phyloP scores from a whole-genome alignment of 2,797 vertebrate species.

The Kryptolebias ocellatus region DNA sequence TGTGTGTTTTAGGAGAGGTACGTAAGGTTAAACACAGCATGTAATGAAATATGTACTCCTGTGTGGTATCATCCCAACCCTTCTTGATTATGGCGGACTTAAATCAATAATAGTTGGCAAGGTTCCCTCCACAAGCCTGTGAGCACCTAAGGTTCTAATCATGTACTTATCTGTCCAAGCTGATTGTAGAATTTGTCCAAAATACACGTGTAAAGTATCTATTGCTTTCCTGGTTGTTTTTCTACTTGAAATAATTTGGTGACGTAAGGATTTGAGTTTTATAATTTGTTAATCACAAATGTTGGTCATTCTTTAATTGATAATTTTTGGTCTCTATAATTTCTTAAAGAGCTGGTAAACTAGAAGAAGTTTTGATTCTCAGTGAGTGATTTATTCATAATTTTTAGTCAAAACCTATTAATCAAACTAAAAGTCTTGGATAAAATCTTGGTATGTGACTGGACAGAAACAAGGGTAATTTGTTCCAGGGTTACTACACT shows the following conservation, averaged over 20 bases:
- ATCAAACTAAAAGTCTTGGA: too few relatives aligned
- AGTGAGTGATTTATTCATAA: too few relatives aligned
- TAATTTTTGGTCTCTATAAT: too few relatives aligned
- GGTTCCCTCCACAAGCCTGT: slow-evolving; percentile 66
- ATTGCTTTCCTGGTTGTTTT: slow-evolving; percentile 4
- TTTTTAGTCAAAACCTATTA: too few relatives aligned
- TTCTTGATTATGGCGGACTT: slow-evolving; percentile 60
- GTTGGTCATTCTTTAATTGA: background rate
- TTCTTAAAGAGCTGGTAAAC: too few relatives aligned
- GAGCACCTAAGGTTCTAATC: slow-evolving; percentile 31
- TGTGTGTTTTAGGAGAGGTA: slow-evolving; percentile 91
- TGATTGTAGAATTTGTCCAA: slow-evolving; percentile 16
- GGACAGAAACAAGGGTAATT: too few relatives aligned
- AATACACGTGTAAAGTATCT: slow-evolving; percentile 16
- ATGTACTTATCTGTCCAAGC: slow-evolving; percentile 32
- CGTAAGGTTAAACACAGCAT: slow-evolving; percentile 85
- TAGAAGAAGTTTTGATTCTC: too few relatives aligned
- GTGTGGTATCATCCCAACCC: slow-evolving; percentile 63
- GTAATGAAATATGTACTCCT: slow-evolving; percentile 77
- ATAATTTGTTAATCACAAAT: slow-evolving; percentile 3
- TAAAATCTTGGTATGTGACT: too few relatives aligned
- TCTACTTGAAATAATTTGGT: background rate
- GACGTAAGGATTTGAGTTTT: background rate
- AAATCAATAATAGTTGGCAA: slow-evolving; percentile 79
- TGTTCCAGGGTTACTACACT: background rate